A percentile compares a stretch with the other conserved stretches of the same genome.
Conservation (phyloP, 2,797 vertebrate genomes). For the Darevskia nairensis region DNA sequence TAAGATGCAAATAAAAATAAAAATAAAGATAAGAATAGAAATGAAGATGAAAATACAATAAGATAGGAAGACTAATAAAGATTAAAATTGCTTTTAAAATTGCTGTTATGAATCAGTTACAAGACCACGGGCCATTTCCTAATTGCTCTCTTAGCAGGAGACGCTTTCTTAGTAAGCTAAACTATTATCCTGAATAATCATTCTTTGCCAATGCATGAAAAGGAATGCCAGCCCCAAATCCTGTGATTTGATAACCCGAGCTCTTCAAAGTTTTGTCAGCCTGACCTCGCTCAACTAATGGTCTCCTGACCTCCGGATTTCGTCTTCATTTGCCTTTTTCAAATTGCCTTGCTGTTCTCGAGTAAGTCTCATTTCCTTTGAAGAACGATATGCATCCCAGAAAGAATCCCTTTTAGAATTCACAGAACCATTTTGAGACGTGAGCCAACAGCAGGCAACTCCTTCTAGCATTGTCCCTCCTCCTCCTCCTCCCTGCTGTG, state of each 20-base stretch:
- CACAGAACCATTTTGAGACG: no score
- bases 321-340: slow-evolving; percentile 20
- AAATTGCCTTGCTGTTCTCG: background rate
- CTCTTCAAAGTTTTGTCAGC: background rate
- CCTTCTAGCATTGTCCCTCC: no score
- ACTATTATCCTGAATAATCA: slow-evolving; percentile 14
- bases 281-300: slow-evolving; percentile 21
- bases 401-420: no score
- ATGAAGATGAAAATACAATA: no score
- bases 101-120: background rate
- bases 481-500: no score
- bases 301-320: slow-evolving; percentile 8
- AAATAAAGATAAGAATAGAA: no score
- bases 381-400: no score
- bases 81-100: background rate
- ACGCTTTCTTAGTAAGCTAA: slow-evolving; percentile 37
- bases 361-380: background rate
- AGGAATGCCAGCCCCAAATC: background rate
- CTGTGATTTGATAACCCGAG: slow-evolving; percentile 17
- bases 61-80: no score
- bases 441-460: no score
- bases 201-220: background rate
- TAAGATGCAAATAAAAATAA: no score
- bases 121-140: slow-evolving; percentile 9
- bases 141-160: slow-evolving; percentile 27